Evolutionary conservation across 2,888 invertebrate species (phyloP).

Genomic region (Lucinisca nassula): DNA sequence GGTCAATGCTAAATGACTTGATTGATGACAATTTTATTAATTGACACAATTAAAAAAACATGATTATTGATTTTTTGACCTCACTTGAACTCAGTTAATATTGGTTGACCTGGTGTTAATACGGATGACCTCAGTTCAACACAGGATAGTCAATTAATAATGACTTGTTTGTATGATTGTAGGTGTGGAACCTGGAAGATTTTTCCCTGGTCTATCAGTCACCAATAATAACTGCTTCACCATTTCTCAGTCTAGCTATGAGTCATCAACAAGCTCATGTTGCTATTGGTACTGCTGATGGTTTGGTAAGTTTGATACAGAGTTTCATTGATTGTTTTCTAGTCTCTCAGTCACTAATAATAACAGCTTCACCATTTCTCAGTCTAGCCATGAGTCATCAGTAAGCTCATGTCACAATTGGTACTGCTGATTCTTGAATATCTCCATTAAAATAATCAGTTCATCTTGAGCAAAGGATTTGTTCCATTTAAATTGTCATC

Average conservation of each 20-base stretch:
- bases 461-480: no score
- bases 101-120: no score
- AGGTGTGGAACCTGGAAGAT: slow-evolving; percentile 84
- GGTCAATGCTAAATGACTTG: no score
- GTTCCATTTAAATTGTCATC: no score
- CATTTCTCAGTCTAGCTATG: slow-evolving; percentile 85
- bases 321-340: slow-evolving; percentile 72
- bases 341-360: slow-evolving; percentile 84
- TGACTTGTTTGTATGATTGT: no score
- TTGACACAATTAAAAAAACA: no score
- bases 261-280: slow-evolving; percentile 78
- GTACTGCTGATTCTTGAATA: slow-evolving; percentile 84
- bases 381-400: slow-evolving; percentile 82
- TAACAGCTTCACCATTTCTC: slow-evolving; percentile 85
- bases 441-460: no score
- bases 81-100: no score
- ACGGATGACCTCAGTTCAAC: no score
- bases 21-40: no score
- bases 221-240: slow-evolving; percentile 83
- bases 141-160: no score
- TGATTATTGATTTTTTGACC: no score
- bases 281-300: slow-evolving; percentile 84
- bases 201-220: slow-evolving; percentile 84
- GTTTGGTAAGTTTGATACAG: slow-evolving; percentile 79
- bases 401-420: slow-evolving; percentile 81